Conservation (phyloP, 2,113 vertebrate species). For the Pseudorhombus dupliciocellatus region DNA sequence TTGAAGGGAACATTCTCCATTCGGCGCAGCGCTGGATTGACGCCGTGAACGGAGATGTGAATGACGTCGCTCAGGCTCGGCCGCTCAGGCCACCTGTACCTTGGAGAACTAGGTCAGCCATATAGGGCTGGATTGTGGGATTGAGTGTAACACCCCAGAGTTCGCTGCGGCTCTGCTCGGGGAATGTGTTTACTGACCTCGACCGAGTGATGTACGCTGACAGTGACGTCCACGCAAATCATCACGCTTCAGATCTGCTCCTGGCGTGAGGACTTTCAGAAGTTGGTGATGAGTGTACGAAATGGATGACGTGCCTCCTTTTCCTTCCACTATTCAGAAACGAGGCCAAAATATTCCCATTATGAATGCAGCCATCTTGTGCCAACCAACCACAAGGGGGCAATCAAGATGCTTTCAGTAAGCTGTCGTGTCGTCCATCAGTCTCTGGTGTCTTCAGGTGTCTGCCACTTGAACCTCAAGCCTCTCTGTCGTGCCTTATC, state of each 20-base stretch:
- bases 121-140: slow-evolving; percentile 53
- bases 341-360: too few species aligned
- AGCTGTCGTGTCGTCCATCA: too few species aligned
- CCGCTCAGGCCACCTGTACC: slow-evolving; percentile 55
- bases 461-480: too few species aligned
- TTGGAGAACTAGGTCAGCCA: slow-evolving; percentile 26
- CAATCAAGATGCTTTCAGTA: too few species aligned
- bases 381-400: too few species aligned
- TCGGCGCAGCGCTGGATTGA: slow-evolving; percentile 9
- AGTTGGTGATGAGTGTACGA: neutral
- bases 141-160: slow-evolving; percentile 35
- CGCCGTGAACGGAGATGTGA: slow-evolving; percentile 47
- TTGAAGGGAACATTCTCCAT: slow-evolving; percentile 39
- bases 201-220: neutral
- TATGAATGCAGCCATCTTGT: too few species aligned
- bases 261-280: neutral
- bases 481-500: too few species aligned
- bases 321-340: too few species aligned
- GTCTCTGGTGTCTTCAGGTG: too few species aligned
- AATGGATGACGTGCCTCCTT: too few species aligned
- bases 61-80: slow-evolving; percentile 24
- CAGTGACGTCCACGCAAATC: slow-evolving; percentile 1
- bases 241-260: neutral
- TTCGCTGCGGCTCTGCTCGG: slow-evolving; percentile 9
- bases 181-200: slow-evolving; percentile 55